A percentile compares a stretch with the other conserved stretches of the same genome.
These are phyloP conservation scores for Notolepis coatsorum DNA, from an alignment of 2,797 vertebrate species.

Conservation along the genomic window DNA sequence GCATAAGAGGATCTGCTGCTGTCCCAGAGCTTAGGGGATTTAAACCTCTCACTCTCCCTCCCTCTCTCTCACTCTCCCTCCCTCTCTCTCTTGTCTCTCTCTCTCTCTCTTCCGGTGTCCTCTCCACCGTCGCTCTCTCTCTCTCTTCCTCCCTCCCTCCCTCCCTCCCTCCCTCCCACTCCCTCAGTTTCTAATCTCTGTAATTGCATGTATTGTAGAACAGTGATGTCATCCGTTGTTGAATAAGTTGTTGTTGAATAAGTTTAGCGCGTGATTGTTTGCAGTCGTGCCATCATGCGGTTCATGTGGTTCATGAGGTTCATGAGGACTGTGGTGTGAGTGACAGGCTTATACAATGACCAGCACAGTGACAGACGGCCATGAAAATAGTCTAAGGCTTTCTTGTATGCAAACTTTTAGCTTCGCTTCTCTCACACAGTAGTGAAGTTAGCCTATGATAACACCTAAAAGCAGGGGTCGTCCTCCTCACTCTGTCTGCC, in stretches of 20 bases:
- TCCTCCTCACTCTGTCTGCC: no score
- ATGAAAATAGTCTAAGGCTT: no score
- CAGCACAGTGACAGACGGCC: no score
- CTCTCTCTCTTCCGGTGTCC: constrained; percentile 6
- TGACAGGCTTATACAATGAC: no score
- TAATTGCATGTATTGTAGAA: constrained; percentile 53
- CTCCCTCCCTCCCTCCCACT: constrained; percentile 17
- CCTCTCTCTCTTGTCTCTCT: constrained; percentile 56
- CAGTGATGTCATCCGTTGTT: constrained; percentile 58
- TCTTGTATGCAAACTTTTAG: no score
- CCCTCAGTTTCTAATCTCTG: constrained; percentile 57
- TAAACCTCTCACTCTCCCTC: constrained; percentile 58
- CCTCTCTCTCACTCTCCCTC: constrained; percentile 19
- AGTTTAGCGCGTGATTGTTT: background rate
- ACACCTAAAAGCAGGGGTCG: no score
- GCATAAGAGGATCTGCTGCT: constrained; percentile 84
- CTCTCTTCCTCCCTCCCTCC: constrained; percentile 20
- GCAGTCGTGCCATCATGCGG: background rate
- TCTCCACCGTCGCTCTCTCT: background rate
- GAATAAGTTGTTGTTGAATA: constrained; percentile 31
- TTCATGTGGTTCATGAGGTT: background rate
- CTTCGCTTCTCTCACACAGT: no score
- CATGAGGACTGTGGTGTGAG: background rate
- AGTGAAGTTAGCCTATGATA: no score
- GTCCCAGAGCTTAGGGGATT: constrained; percentile 82